Evolutionary conservation across 2,113 vertebrate species (phyloP), one percentile per base, ranked within the genome.

Genomic region (Chlorocebus sabaeus): DNA sequence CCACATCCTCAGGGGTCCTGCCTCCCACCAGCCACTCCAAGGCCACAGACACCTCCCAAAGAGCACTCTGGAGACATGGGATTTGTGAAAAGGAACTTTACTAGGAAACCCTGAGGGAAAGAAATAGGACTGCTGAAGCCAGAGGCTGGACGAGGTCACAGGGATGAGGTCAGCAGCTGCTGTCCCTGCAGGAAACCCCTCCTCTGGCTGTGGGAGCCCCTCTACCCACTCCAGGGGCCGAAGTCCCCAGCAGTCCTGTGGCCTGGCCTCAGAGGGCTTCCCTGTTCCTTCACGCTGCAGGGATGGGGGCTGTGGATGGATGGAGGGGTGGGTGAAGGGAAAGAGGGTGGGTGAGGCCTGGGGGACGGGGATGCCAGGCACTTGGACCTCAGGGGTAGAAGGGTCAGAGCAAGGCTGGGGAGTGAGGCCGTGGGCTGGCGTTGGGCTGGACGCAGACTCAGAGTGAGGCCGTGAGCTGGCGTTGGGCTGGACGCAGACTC

Each of bases 21-120:
- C 73, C 40, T 45, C 73, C 23, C 40, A 17, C 73, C 40, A 4
- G 23, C 40, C 73, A 13, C n/a, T 0, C 61, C 61, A 32, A 4
- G 45, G 70, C 35, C 12, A 4, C 1, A 55, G 25, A 50, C 1
- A 10, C 35, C 1, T 7, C 18, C 61, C 55, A 67, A 38, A n/a
- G 27, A 8, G 8, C 3, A 2, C 32, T 52, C 40, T 59, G 55
- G 35, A 43, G 27, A 59, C 23, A 1, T 3, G 14, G 23, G 7
- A 1, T 27, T 61, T 73, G 17, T 90, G 12, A 27, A n/a, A 35
- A 45, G 11, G n/a, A 87, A 30, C 32, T 97, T 97, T 96, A 96
- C 43, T 94, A 13, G 52, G 85, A 76, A 75, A 61, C 17, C 8
- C 32, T 38, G 67, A 55, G 9, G 8, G 48, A 55, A 70, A 75